A percentile compares a stretch with the other conserved stretches of the same genome.
Conservation (phyloP, 2,888 invertebrate genomes). For the Cephus pulcher region DNA sequence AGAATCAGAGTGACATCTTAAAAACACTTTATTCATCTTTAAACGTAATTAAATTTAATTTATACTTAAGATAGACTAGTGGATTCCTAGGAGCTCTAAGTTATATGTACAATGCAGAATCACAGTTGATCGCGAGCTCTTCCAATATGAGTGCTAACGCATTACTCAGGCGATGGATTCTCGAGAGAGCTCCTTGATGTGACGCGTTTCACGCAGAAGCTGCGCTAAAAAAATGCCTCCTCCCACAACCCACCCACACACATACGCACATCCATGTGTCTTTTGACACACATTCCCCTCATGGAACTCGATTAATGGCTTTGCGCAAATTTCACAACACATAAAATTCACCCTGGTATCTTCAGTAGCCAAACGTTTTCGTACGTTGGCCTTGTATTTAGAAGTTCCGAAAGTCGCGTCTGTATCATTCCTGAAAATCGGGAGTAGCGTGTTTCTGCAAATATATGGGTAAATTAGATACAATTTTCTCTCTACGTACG, state of each 20-base stretch:
- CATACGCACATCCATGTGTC: no score
- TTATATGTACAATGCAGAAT: no score
- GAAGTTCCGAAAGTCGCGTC: constrained; percentile 19
- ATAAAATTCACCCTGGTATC: not conserved
- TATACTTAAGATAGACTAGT: no score
- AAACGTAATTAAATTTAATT: no score
- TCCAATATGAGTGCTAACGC: no score
- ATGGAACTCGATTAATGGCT: not conserved
- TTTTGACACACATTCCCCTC: not conserved
- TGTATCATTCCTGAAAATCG: constrained; percentile 11
- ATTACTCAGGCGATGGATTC: constrained; percentile 42
- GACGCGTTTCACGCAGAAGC: constrained; percentile 68
- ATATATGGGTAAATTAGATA: no score
- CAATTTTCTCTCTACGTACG: no score
- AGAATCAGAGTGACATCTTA: no score
- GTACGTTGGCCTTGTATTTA: constrained; percentile 10
- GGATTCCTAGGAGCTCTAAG: no score
- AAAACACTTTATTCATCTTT: no score
- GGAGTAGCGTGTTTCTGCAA: not conserved
- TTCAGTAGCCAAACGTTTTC: constrained; percentile 13
- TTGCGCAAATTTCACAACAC: not conserved
- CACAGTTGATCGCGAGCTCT: no score
- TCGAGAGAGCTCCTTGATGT: constrained; percentile 66
- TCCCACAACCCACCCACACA: no score
- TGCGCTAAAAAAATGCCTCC: constrained; percentile 56